Evolutionary conservation across 2,797 vertebrate species (phyloP).

Genomic region (Adelosebastes latens): DNA sequence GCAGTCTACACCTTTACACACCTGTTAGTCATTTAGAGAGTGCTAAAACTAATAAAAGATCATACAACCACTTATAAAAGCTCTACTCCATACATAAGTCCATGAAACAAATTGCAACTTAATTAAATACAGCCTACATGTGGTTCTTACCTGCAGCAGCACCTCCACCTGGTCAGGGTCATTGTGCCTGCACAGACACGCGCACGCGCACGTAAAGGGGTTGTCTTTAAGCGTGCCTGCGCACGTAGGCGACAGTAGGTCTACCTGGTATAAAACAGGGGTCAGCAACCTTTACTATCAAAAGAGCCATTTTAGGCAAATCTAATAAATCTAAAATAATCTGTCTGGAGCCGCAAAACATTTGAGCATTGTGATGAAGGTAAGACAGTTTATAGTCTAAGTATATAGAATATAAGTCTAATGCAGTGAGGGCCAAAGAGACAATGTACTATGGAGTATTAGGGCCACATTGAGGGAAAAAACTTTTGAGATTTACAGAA

Average conservation of each 20-base stretch:
- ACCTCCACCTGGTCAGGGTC: background rate
- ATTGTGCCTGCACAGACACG: background rate
- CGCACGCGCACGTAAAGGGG: background rate
- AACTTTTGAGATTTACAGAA: no score
- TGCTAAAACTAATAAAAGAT: background rate
- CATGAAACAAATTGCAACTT: background rate
- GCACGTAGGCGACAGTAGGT: background rate
- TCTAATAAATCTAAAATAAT: no score
- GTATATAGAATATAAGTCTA: no score
- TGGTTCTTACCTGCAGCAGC: background rate
- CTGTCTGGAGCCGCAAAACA: no score
- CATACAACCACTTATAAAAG: background rate
- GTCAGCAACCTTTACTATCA: no score
- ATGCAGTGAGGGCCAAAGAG: no score
- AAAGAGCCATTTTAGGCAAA: rapidly evolving
- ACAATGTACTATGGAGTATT: no score
- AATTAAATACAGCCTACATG: background rate
- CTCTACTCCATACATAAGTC: background rate
- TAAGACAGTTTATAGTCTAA: no score
- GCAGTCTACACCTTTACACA: no score
- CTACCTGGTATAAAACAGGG: no score
- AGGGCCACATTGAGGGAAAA: no score
- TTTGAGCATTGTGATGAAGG: no score
- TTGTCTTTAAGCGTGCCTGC: background rate
- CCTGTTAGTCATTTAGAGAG: background rate